Conservation (phyloP, 92 coral and sea anemone species). For the Nematostella vectensis region DNA sequence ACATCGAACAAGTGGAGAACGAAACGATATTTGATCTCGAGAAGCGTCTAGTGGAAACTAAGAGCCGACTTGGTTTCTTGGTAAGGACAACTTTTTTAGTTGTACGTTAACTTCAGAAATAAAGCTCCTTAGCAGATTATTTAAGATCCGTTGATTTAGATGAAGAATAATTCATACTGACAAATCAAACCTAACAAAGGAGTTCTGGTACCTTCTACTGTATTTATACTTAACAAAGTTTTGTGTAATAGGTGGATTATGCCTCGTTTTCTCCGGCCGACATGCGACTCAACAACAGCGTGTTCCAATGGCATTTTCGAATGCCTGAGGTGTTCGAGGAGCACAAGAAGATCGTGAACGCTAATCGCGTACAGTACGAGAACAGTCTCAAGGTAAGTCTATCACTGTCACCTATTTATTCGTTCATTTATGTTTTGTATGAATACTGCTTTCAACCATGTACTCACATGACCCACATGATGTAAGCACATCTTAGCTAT, state of each 20-base stretch:
- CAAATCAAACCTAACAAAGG: too few relatives aligned
- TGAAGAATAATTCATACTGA: neutral
- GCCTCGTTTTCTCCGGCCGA: conserved; percentile 99
- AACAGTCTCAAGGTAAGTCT: conserved; percentile 86
- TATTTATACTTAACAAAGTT: too few relatives aligned
- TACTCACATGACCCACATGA: too few relatives aligned
- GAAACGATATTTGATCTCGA: conserved; percentile 97
- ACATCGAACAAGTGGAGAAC: conserved; percentile 92
- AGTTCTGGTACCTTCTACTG: too few relatives aligned
- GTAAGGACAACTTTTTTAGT: conserved; percentile 27
- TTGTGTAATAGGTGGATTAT: conserved; percentile 94
- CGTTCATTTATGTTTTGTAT: too few relatives aligned
- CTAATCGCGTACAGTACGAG: conserved; percentile 95
- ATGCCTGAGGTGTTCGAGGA: conserved; percentile 99
- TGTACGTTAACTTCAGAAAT: too few relatives aligned
- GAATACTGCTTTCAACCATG: too few relatives aligned
- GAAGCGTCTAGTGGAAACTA: conserved; percentile 85
- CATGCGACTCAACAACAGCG: conserved; percentile 98
- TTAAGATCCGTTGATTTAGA: neutral
- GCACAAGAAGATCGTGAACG: conserved; percentile 93
- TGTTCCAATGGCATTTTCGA: conserved; percentile 98
- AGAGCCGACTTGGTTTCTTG: conserved; percentile 83
- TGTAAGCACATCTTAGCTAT: too few relatives aligned
- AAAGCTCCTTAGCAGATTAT: too few relatives aligned
- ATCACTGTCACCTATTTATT: too few relatives aligned